phyloP scores from a whole-genome alignment of 2,888 invertebrate species.

The Molanna angustata region DNA sequence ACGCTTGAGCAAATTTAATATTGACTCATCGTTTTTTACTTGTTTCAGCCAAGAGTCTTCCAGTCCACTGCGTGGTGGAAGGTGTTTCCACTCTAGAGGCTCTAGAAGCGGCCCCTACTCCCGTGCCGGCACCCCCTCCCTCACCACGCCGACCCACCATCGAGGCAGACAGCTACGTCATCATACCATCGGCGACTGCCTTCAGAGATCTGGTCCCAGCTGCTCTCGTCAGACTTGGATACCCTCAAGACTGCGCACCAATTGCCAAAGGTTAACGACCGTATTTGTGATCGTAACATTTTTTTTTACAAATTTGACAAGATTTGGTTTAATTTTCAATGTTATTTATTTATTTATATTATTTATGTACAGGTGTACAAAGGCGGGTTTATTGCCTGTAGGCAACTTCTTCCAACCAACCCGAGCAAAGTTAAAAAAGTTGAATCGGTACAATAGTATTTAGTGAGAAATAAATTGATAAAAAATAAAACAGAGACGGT shows the following conservation, averaged over 20 bases:
- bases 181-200: conserved; percentile 87
- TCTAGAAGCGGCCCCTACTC: conserved; percentile 44
- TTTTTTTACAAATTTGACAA: too few relatives aligned
- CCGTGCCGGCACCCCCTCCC: conserved; percentile 43
- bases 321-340: too few relatives aligned
- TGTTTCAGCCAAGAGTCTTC: conserved; percentile 76
- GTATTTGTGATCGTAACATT: too few relatives aligned
- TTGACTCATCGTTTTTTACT: conserved; percentile 15
- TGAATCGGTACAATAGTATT: too few relatives aligned
- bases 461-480: too few relatives aligned
- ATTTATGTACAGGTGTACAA: too few relatives aligned
- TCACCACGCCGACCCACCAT: conserved; percentile 62
- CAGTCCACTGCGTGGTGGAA: conserved; percentile 95
- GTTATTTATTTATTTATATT: too few relatives aligned
- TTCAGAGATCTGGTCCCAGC: conserved; percentile 90
- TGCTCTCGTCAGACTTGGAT: conserved; percentile 87
- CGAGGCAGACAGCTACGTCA: conserved; percentile 94
- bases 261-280: conserved; percentile 80
- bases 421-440: too few relatives aligned
- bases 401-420: too few relatives aligned
- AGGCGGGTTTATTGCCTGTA: too few relatives aligned
- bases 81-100: conserved; percentile 70
- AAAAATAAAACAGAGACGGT: too few relatives aligned
- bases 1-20: too few relatives aligned
- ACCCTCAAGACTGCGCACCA: conserved; percentile 79